phyloP scores from a whole-genome alignment of 2,888 invertebrate genomes.

The Eilema depressum region DNA sequence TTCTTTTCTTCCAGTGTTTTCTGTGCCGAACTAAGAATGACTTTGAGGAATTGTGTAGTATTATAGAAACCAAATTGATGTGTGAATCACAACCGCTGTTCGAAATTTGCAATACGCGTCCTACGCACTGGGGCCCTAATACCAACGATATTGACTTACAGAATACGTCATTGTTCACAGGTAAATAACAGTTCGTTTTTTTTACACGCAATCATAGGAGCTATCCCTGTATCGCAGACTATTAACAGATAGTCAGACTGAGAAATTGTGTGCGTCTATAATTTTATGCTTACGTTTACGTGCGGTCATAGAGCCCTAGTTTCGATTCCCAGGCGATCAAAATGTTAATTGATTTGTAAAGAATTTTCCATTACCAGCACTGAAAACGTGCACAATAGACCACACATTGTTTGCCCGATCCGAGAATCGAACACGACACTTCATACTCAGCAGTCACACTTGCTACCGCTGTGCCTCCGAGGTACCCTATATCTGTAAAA shows the following conservation, averaged over 20 bases:
- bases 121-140: conserved; percentile 91
- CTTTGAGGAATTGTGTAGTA: conserved; percentile 91
- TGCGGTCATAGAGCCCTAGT: background rate
- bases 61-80: conserved; percentile 90
- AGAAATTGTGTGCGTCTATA: background rate
- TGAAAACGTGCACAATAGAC: background rate
- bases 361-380: background rate
- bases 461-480: background rate
- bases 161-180: conserved; percentile 75
- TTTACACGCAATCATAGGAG: background rate
- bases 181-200: conserved; percentile 47
- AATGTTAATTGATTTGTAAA: background rate
- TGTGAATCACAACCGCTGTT: conserved; percentile 93
- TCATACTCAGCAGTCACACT: background rate
- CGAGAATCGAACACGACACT: background rate
- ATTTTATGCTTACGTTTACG: background rate
- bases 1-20: conserved; percentile 91
- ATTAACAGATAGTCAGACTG: background rate
- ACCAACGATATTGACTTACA: conserved; percentile 73
- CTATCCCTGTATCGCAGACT: background rate
- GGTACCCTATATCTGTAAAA: too few species aligned
- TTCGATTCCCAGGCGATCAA: background rate
- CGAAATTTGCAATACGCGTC: conserved; percentile 93
- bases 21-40: conserved; percentile 94
- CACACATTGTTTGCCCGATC: background rate